Conservation (phyloP, 2,113 vertebrate species). For the Quiscalus mexicanus region DNA sequence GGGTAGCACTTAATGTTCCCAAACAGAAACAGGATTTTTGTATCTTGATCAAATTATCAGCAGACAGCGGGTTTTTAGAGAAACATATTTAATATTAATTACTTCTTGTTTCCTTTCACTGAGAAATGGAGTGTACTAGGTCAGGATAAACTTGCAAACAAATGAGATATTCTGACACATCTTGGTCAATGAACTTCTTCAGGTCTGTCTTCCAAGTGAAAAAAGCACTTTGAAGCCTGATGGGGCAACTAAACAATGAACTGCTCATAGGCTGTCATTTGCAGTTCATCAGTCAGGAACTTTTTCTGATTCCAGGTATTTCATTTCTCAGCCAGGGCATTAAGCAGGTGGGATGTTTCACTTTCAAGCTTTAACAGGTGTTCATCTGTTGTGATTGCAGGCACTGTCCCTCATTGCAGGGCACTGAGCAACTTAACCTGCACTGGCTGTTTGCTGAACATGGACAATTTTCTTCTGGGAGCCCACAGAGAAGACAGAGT, state of each 20-base stretch:
- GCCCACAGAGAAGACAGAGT: background rate
- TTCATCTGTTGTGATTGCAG: background rate
- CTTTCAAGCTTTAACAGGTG: background rate
- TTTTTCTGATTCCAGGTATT: background rate
- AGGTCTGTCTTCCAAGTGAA: background rate
- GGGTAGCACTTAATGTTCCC: background rate
- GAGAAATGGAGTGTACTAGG: background rate
- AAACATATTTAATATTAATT: background rate
- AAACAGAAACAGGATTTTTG: background rate
- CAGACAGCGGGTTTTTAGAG: background rate
- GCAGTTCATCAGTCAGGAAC: background rate
- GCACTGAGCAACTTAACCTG: background rate
- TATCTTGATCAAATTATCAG: background rate
- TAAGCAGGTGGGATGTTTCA: background rate
- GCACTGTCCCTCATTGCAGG: background rate
- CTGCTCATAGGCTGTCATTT: background rate
- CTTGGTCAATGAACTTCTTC: background rate
- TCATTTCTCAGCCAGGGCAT: background rate
- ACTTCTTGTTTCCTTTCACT: background rate
- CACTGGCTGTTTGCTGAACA: background rate
- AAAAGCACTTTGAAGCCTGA: background rate
- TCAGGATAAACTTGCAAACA: background rate
- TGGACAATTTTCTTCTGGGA: background rate
- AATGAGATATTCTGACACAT: background rate
- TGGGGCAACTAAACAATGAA: background rate